phyloP scores from a whole-genome alignment of 1,140 invertebrate genomes.

The Lepidurus apus region DNA sequence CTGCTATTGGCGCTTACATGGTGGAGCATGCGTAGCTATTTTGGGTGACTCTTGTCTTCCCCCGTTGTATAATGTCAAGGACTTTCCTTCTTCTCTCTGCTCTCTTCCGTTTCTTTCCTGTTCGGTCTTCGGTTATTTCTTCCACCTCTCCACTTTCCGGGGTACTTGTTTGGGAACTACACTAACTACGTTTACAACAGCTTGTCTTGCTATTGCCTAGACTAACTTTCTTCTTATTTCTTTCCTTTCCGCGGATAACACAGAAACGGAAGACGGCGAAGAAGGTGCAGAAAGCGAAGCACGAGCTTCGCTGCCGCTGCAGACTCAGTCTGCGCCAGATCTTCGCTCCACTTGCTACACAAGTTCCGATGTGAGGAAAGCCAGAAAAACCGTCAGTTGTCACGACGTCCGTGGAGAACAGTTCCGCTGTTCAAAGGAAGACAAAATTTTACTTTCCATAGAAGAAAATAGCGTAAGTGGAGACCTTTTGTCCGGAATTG shows the following conservation, averaged over 20 bases:
- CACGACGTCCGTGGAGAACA: not conserved
- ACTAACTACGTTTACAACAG: not conserved
- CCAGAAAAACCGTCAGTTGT: not conserved
- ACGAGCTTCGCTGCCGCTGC: constrained; percentile 20
- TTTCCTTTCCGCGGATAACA: not conserved
- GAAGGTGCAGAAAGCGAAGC: constrained; percentile 13
- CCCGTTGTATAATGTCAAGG: constrained; percentile 8
- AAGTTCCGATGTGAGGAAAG: not conserved
- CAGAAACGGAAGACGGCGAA: constrained; percentile 10
- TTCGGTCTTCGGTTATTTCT: not conserved
- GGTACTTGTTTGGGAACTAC: constrained; percentile 11
- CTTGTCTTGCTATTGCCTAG: not conserved
- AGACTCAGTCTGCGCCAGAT: constrained; percentile 31
- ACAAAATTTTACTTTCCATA: not conserved
- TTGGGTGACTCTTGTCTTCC: not conserved
- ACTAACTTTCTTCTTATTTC: constrained; percentile 23
- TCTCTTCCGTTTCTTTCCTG: not conserved
- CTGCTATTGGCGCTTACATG: not conserved
- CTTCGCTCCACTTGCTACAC: constrained; percentile 25
- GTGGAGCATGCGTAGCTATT: constrained; percentile 1
- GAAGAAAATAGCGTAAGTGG: not conserved
- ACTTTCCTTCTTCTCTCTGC: not conserved
- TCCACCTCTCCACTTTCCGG: not conserved
- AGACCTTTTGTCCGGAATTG: constrained; percentile 35
- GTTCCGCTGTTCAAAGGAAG: not conserved